phyloP scores from a whole-genome alignment of 2,888 invertebrate species.

The Anoplius nigerrimus region DNA sequence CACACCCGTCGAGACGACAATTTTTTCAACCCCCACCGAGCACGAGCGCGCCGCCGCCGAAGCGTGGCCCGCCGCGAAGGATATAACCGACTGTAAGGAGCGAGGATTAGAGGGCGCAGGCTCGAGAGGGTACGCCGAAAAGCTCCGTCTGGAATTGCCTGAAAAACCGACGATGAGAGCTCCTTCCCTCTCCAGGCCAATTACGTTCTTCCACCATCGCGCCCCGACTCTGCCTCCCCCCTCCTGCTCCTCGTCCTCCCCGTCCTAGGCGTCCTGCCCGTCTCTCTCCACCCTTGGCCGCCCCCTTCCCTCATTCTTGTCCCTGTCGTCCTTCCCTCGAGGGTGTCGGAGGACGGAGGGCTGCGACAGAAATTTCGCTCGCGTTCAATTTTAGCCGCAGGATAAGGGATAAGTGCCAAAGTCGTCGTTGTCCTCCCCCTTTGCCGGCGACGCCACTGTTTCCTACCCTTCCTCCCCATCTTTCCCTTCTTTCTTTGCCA shows the following conservation, averaged over 20 bases:
- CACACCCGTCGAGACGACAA: conserved; percentile 17
- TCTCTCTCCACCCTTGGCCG: conserved; percentile 7
- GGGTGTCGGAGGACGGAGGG: conserved; percentile 39
- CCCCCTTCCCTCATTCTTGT: conserved; percentile 7
- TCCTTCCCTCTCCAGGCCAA: conserved; percentile 46
- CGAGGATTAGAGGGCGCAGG: conserved; percentile 54
- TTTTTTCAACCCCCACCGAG: conserved; percentile 26
- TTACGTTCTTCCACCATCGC: conserved; percentile 46
- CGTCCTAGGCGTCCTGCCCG: no score
- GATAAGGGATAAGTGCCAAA: conserved; percentile 56
- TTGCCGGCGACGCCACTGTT: not conserved
- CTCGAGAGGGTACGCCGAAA: conserved; percentile 49
- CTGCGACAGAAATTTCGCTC: conserved; percentile 49
- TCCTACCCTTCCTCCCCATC: not conserved
- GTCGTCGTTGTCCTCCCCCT: conserved; percentile 31
- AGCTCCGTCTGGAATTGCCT: conserved; percentile 60
- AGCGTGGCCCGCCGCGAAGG: conserved; percentile 37
- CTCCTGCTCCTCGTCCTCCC: conserved; percentile 10
- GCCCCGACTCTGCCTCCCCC: conserved; percentile 24
- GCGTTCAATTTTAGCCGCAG: conserved; percentile 56
- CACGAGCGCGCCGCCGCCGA: conserved; percentile 13
- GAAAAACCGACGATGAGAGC: conserved; percentile 55
- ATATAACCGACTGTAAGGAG: conserved; percentile 46
- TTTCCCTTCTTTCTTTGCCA: not conserved
- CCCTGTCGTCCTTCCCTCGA: conserved; percentile 10